Percentiles rank a stretch among this genome's conserved stretches.
Evolutionary conservation across 2,113 vertebrate species (phyloP).

Genomic region (Odontophorus gujanensis): DNA sequence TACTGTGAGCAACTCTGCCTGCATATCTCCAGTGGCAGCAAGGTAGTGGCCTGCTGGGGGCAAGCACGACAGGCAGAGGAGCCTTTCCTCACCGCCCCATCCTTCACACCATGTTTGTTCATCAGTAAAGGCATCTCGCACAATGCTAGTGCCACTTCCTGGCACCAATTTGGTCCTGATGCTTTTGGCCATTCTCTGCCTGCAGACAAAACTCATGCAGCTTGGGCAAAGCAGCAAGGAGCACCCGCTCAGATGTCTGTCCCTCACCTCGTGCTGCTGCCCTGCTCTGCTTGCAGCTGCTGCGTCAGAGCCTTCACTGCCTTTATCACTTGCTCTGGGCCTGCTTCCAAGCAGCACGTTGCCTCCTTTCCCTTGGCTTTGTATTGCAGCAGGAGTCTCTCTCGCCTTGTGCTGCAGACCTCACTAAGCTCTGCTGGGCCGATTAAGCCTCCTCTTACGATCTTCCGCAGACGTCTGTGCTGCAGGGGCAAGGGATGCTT

Average conservation of each 20-base stretch:
- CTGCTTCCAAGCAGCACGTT: not conserved
- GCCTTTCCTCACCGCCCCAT: not conserved
- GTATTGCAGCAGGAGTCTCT: not conserved
- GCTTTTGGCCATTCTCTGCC: not conserved
- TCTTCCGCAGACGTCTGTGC: not conserved
- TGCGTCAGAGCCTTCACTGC: not conserved
- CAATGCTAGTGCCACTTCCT: not conserved
- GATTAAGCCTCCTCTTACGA: not conserved
- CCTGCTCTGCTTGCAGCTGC: not conserved
- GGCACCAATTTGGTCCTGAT: not conserved
- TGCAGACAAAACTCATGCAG: not conserved
- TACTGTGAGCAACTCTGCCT: not conserved
- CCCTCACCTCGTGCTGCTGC: not conserved
- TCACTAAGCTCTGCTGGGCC: not conserved
- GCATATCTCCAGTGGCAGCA: not conserved
- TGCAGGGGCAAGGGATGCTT: not conserved
- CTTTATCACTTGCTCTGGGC: fast-evolving
- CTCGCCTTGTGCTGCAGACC: not conserved
- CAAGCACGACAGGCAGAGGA: not conserved
- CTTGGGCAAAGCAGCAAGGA: not conserved
- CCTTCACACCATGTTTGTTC: fast-evolving
- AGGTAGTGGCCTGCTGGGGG: not conserved
- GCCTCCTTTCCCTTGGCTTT: not conserved
- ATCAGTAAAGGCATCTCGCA: not conserved
- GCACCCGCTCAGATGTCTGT: fast-evolving